Evolutionary conservation across 1,140 invertebrate species (phyloP), one percentile per base, ranked within the genome.

Genomic region (Drosophila teissieri): DNA sequence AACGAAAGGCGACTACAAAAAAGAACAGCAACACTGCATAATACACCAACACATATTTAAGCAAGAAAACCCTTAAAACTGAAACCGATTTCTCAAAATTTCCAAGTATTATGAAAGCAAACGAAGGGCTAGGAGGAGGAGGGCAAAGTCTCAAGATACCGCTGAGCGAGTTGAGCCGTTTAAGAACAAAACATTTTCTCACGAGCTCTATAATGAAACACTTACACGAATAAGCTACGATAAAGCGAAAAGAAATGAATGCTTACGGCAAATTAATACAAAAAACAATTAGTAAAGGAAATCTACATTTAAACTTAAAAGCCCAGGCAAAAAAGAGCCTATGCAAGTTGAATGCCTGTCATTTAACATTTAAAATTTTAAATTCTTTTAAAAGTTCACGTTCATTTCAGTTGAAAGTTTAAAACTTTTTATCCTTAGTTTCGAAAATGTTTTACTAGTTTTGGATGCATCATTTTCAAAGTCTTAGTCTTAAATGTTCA

Each of bases 21-120:
- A 62, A 57, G 36, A 31, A 52, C 24, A 63, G 58, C 42, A 51
- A 76, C 67, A 73, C 69, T 72, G 46, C 69, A 73, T 52, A 52
- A 73, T 52, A 60, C 54, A 68, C 60, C 44, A 73, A 64, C 65
- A 79, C 67, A 72, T 48, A 70, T 80, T 81, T 69, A 55, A 72
- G 46, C 58, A 34, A 81, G 44, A 58, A 63, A 65, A 49, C 24
- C 36, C 24, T 61, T 73, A 39, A 61, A 80, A 31, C 64, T 78
- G 45, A 65, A 64, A 69, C 31, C 19, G 44, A 79, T 52, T 81
- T 69, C 82, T 86, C 69, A 72, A 65, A 65, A 81, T 82, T 74
- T 81, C 75, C 73, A 85, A 81, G 82, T 82, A 86, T 78, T 86
- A 86, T 51, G 52, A 53, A 61, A 67, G 48, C 15, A 63, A 61